Base-by-base conservation (phyloP, 2,888 invertebrate species). In the Drosophila tripunctata region DNA sequence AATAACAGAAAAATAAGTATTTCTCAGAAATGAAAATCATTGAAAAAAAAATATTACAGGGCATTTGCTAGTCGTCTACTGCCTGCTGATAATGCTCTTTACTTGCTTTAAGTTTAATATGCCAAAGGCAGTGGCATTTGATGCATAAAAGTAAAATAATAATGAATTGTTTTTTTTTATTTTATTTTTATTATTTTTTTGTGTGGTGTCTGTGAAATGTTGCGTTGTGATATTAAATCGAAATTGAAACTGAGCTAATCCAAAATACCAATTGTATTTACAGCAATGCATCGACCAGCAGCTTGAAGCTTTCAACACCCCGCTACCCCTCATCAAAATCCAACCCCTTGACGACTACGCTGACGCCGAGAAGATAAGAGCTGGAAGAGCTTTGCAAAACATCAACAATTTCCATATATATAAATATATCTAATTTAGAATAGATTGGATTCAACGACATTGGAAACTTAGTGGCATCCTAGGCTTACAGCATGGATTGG, bases 401-500 rank as follows among this genome's bases (percentile, higher is more conserved):
- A n/a, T n/a, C n/a, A n/a, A n/a, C n/a, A n/a, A n/a, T n/a, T n/a
- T n/a, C n/a, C n/a, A n/a, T n/a, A n/a, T n/a, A n/a, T n/a, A n/a
- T n/a, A n/a, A n/a, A n/a, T n/a, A n/a, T 17, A 68, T 21, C 43
- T 62, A 10, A n/a, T 22, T 17, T 6, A 27, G 15, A 8, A 27
- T 27, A 31, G 15, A n/a, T 15, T 35, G 8, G 8, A 47, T 6
- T 51, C 45, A 55, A 24, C 48, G 12, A 52, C 14, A 35, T 27
- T 27, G 19, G 22, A 35, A 14, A n/a, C 33, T 17, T 22, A 19
- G 31, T 15, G 15, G 14, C 31, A 51, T 24, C 44, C 10, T 27
- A 27, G 31, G 24, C 19, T 5, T 21, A 19, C 45, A 58, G 38
- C 38, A 91, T 93, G 92, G 94, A 95, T 90, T 95, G 95, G 95